Base-by-base conservation (phyloP, 2,888 invertebrate species). In the Tiphia femorata region DNA sequence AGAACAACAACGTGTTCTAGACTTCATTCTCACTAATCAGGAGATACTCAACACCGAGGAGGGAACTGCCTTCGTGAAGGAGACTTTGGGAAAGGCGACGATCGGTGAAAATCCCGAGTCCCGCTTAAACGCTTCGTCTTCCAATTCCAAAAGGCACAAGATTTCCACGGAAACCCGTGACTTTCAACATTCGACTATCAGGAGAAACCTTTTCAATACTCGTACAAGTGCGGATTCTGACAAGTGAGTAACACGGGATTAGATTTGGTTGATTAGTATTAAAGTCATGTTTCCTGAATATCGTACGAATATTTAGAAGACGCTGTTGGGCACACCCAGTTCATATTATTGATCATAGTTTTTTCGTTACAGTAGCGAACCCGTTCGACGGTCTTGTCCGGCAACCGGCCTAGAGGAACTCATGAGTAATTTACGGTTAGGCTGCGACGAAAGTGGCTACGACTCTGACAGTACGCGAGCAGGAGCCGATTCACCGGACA, bases 361-460 rank as follows among this genome's bases (percentile, higher is more conserved):
- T 59, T 65, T 14, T 38, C 10, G 14, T 66, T 57, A 2, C 50
- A 66, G 64, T 40, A 17, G 46, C 17, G 56, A 76, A 62, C 40
- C 53, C 30, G n/a, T n/a, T n/a, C 37, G 67, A 10, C 53, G 70
- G 23, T 43, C 65, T 41, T 63, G 17, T 6, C 54, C 63, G 0
- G 51, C 67, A 4, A 71, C 63, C 4, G 78, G 75, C 7, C 37
- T 82, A 25, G 81, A 82, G 37, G 80, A 81, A 16, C 67, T 85
- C 14, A 77, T 83, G 73, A 81, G 67, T 58, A 78, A 81, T 16
- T 60, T 85, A 25, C 75, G 80, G 40, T 58, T 84, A 3, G 81
- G 80, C 51, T 84, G 85, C 7, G 88, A 88, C 65, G 88, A 88
- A 74, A 88, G 87, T 70, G 88, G 88, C 12, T 88, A 89, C 70